Evolutionary conservation across 2,113 vertebrate species (phyloP), one percentile per base, ranked within the genome.

Genomic region (Vulpes ferrilata): DNA sequence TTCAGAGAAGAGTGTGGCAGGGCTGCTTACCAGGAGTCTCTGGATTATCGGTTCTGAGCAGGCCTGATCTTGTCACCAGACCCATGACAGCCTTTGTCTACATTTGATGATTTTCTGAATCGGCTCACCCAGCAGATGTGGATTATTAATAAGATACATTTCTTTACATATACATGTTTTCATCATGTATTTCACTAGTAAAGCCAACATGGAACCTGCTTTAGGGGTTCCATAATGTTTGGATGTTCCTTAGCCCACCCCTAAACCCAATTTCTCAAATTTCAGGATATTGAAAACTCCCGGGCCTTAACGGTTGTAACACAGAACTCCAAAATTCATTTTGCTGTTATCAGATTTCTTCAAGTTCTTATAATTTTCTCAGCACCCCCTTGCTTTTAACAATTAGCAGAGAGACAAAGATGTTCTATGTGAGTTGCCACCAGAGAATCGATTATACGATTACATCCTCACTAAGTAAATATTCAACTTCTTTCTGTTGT

Each of bases 401-500:
- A 74, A 92, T 95, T 88, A 93, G 55, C 86, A 81, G 92, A 79
- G 73, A 95, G 74, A 85, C 76, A 81, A 96, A 92, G 88, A 90
- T 79, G 62, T 88, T 64, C 78, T 53, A 22, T 51, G 79, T 38
- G 35, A 95, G 16, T 4, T 78, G 74, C 95, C 85, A 86, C 32
- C 53, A 88, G 78, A 86, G 83, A 89, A 92, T 30, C 76, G 23
- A 43, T 43, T 43, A 43, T 62, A 67, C 48, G 65, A 93, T 43
- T 87, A 81, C 12, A 8, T 60, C 86, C 93, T 96, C 85, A n/a
- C 91, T 79, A 73, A 98, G 85, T 78, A 97, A 96, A 95, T 74
- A 94, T 11, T 92, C 96, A 62, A 17, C 69, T 79, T 92, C 62
- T 53, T 85, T 60, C 85, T 10, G 19, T 9, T 35, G 67, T 32